Conservation (phyloP, 2,888 invertebrate species). For the Rutpela maculata region DNA sequence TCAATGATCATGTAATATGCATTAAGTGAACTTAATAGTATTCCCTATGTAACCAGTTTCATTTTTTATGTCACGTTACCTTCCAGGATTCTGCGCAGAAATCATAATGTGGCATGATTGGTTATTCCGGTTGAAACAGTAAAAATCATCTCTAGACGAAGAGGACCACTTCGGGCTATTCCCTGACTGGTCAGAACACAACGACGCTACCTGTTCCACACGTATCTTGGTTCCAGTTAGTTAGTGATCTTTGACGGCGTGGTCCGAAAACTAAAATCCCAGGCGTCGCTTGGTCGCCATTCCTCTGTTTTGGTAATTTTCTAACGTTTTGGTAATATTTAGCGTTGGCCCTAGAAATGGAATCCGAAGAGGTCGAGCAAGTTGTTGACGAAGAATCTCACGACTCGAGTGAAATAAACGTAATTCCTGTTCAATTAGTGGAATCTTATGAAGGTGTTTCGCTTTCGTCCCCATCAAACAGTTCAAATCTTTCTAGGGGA, state of each 20-base stretch:
- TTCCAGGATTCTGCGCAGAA: too few relatives aligned
- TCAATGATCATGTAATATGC: too few relatives aligned
- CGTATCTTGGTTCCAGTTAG: neutral
- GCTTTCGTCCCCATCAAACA: conserved; percentile 55
- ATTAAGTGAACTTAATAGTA: too few relatives aligned
- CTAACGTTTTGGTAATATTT: conserved; percentile 60
- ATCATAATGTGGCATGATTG: too few relatives aligned
- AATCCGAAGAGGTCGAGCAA: conserved; percentile 54
- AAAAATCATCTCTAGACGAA: too few relatives aligned
- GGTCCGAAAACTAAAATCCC: conserved; percentile 49
- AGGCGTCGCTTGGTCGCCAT: conserved; percentile 48
- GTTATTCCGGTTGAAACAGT: too few relatives aligned
- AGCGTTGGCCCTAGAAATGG: conserved; percentile 62
- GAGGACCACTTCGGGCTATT: neutral
- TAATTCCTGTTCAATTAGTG: conserved; percentile 63
- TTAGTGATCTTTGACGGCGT: conserved; percentile 18
- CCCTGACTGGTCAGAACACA: neutral
- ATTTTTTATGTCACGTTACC: too few relatives aligned
- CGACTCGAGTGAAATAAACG: conserved; percentile 38
- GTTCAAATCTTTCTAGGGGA: conserved; percentile 60
- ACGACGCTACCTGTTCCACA: too few relatives aligned
- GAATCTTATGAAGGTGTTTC: conserved; percentile 61
- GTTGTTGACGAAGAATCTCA: conserved; percentile 41
- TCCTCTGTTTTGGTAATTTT: conserved; percentile 55
- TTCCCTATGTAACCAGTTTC: too few relatives aligned